Base-by-base conservation (phyloP, 2,113 vertebrate genomes). In the Anoplopoma fimbria region DNA sequence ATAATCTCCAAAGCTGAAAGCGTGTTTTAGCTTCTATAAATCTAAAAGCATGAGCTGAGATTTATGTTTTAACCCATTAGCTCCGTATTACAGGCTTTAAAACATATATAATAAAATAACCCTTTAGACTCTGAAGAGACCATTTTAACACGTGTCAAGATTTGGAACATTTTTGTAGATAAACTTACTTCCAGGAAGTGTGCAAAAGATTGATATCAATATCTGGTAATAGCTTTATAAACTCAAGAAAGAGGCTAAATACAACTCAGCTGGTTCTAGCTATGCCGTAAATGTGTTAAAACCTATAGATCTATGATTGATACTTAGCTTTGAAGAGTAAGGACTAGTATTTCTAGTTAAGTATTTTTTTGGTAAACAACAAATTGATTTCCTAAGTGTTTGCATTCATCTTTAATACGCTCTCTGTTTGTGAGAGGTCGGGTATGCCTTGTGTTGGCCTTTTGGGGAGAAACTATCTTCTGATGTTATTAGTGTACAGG, bases 201-300 rank as follows among this genome's bases (percentile, higher is more conserved):
- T 63, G 63, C 17, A 29, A 38, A 64, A 34, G 53, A 78, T 68
- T 73, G 40, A 40, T 42, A 53, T 27, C 21, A 40, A 53, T 23
- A 69, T n/a, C 12, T 34, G 36, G 10, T 77, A 58, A 83, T 23
- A 64, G 60, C 81, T 77, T 72, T 33, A 38, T 9, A 19, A 49
- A 60, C 53, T 65, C 12, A 9, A 61, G 17, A 15, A 21, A 25
- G 4, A 27, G 40, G 62, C 33, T 42, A 23, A 53, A 53, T 17
- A 19, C 9, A 29, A 29, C 19, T 12, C 4, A 60, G 34, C n/a
- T 25, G 19, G 23, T 2, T 1, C 38, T 14, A 45, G 29, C 29
- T 55, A 45, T 31, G 31, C 31, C 19, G 2, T 38, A 5, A 64
- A 55, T 8, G 1, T 65, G 27, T 17, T 8, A 62, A 1, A 34